A percentile compares a stretch with the other conserved stretches of the same genome.
Conservation (phyloP, 2,113 vertebrate genomes). For the Neolamprologus hecqui region DNA sequence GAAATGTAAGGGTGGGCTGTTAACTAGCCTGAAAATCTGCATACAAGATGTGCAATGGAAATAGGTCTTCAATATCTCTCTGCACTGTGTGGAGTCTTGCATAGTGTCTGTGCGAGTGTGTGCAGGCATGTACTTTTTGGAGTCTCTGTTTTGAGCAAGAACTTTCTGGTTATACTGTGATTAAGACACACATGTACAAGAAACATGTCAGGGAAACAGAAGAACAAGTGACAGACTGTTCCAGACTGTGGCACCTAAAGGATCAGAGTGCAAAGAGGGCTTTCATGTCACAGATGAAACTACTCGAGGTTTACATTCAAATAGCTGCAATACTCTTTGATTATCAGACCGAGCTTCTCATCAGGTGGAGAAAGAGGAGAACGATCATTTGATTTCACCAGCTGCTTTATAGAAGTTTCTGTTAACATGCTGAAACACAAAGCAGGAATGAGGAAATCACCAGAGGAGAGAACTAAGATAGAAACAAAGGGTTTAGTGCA, state of each 20-base stretch:
- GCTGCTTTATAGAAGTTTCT: not conserved
- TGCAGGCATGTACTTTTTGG: not conserved
- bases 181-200: constrained; percentile 30
- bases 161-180: constrained; percentile 36
- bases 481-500: not conserved
- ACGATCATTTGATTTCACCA: not conserved
- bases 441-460: not conserved
- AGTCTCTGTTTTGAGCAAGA: constrained; percentile 12
- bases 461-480: not conserved
- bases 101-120: not conserved
- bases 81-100: not conserved
- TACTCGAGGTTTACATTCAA: not conserved
- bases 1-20: not conserved
- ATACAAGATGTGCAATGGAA: not conserved
- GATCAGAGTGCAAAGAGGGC: constrained; percentile 31
- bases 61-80: not conserved
- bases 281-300: constrained; percentile 8
- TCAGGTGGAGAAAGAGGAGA: not conserved
- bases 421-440: not conserved
- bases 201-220: not conserved
- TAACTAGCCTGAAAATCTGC: constrained; percentile 1
- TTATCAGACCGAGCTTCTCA: not conserved
- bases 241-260: constrained; percentile 1
- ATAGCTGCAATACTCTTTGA: not conserved
- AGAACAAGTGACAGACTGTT: constrained; percentile 22